Conservation (phyloP, 2,888 invertebrate genomes). For the Lasioglossum vierecki region DNA sequence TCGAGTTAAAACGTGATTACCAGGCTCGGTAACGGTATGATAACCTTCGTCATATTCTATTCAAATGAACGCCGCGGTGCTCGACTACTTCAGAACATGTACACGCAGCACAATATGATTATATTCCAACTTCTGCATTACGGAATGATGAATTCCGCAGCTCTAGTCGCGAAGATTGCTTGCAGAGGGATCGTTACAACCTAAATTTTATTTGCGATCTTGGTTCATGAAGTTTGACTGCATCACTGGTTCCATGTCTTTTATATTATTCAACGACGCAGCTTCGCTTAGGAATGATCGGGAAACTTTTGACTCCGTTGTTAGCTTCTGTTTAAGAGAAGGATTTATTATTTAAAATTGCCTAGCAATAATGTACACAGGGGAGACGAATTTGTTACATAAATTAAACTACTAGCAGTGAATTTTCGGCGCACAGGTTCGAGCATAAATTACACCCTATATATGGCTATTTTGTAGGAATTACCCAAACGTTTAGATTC, state of each 20-base stretch:
- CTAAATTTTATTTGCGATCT: background rate
- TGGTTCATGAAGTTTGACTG: background rate
- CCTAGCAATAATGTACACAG: too few relatives aligned
- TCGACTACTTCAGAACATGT: background rate
- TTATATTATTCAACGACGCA: background rate
- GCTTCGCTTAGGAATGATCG: background rate
- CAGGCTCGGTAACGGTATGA: background rate
- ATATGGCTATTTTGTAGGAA: too few relatives aligned
- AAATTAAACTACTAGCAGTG: background rate
- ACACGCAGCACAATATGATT: constrained; percentile 5
- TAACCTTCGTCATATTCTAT: constrained; percentile 3
- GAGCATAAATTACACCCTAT: too few relatives aligned
- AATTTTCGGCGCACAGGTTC: too few relatives aligned
- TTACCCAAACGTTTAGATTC: too few relatives aligned
- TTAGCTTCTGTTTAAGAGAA: background rate
- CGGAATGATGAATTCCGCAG: background rate
- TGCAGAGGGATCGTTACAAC: background rate
- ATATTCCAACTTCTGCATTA: background rate
- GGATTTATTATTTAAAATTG: background rate
- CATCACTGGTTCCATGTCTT: background rate
- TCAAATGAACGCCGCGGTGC: background rate
- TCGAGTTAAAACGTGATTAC: constrained; percentile 13
- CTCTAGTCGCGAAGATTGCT: background rate
- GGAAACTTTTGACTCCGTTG: background rate
- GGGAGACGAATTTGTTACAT: background rate